phyloP scores from a whole-genome alignment of 2,888 invertebrate genomes.

The Sarcophaga caerulescens region DNA sequence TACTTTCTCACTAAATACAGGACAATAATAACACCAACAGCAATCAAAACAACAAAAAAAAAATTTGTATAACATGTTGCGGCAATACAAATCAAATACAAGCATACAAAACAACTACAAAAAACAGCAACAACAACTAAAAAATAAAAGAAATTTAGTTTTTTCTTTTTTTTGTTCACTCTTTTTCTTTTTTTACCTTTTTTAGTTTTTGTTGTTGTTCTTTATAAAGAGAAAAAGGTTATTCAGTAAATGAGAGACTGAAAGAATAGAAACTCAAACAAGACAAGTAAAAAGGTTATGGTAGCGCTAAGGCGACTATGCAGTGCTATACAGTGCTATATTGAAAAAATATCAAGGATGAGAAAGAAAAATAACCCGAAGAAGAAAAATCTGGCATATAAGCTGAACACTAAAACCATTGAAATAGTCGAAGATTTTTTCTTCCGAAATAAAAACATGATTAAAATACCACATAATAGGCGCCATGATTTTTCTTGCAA shows the following conservation, averaged over 20 bases:
- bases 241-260: constrained; percentile 30
- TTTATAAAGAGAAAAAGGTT: constrained; percentile 28
- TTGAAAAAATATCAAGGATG: too few species aligned
- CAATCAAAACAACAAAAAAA: constrained; percentile 7
- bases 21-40: not conserved
- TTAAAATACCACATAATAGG: too few species aligned
- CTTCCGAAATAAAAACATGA: too few species aligned
- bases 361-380: too few species aligned
- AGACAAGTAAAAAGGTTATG: too few species aligned
- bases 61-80: constrained; percentile 46
- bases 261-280: constrained; percentile 12
- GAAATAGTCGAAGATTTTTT: too few species aligned
- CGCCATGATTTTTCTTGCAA: too few species aligned
- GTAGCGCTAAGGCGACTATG: too few species aligned
- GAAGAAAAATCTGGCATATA: too few species aligned
- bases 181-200: not conserved
- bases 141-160: not conserved
- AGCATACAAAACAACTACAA: constrained; percentile 31
- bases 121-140: not conserved
- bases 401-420: too few species aligned
- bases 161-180: not conserved
- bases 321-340: too few species aligned
- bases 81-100: constrained; percentile 53
- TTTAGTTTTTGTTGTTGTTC: too few species aligned
- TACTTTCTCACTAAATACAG: constrained; percentile 25